Evolutionary conservation across 2,113 vertebrate species (phyloP), one percentile per base, ranked within the genome.

Genomic region (Empidonax alnorum): DNA sequence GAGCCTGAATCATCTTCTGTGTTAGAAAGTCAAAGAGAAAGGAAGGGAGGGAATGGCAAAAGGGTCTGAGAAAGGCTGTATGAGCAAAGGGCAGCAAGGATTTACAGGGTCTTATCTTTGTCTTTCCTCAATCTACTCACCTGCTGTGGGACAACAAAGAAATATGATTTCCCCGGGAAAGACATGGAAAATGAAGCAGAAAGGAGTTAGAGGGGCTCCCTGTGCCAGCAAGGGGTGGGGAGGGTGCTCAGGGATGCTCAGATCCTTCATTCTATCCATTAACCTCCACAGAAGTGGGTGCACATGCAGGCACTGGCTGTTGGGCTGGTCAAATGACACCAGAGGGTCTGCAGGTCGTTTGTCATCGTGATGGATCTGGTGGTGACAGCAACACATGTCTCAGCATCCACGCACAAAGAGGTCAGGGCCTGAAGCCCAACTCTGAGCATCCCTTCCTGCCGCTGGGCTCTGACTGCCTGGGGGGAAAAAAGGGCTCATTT

Each of bases 371-470:
- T 31, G 66, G 81, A 53, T 78, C 52, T 80, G 41, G 28, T 28
- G 50, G 23, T 31, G 79, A 69, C 33, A 77, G 74, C 25, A 63
- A 31, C 37, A 56, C 49, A 24, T 4, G 3, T 52, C 3, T 0
- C 37, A 75, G 7, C 39, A 14, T 7, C 14, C 16, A 50, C 39
- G 68, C n/a, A 52, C 5, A 10, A 10, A 53, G 56, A 82, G 39
- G 31, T 79, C 53, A 56, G 31, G 41, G 33, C 33, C 24, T 63
- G 37, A 55, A 81, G 25, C 16, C 28, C 46, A 81, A 2, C 20
- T 14, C 8, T 0, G 8, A 50, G 1, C 35, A 73, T n/a, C 55
- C 2, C 0, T 35, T 39, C 5, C 9, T 82, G 21, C 37, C 21
- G 0, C 35, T 28, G 68, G 68, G 7, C 49, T 65, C 33, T 44